Percentiles rank a stretch among this genome's conserved stretches.
These are phyloP conservation scores for Drosophila atripex DNA, from an alignment of 2,888 invertebrate genomes.

Conservation along the genomic window DNA sequence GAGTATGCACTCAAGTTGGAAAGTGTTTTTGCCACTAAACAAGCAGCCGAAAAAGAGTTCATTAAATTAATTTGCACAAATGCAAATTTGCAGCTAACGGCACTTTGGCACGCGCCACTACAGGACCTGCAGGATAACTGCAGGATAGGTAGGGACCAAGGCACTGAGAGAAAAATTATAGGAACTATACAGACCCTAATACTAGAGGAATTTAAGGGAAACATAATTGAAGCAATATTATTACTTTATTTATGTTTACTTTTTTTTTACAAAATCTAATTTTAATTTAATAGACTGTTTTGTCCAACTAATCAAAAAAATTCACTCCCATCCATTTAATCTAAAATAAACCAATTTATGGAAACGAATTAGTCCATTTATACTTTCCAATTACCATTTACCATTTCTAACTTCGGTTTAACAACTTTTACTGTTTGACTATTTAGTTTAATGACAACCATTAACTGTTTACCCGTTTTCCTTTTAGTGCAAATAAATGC, in stretches of 20 bases:
- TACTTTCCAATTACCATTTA: constrained; percentile 13
- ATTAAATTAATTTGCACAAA: constrained; percentile 80
- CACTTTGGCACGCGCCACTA: constrained; percentile 75
- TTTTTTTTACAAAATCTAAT: neutral
- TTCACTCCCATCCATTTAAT: neutral
- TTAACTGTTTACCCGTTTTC: constrained; percentile 16
- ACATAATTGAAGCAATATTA: too few species aligned
- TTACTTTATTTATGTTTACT: neutral
- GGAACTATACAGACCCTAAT: neutral
- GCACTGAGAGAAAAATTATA: constrained; percentile 3
- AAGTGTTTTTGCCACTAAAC: constrained; percentile 64
- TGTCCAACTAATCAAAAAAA: neutral
- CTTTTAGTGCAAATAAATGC: constrained; percentile 27
- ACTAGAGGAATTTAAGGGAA: neutral
- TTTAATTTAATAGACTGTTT: too few species aligned
- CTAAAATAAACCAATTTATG: neutral
- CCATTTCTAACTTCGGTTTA: constrained; percentile 8
- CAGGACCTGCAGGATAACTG: constrained; percentile 40
- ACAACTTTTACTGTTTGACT: neutral
- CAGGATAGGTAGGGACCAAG: constrained; percentile 15
- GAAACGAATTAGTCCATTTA: neutral
- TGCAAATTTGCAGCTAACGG: constrained; percentile 75
- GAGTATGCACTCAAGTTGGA: constrained; percentile 15
- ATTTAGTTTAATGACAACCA: constrained; percentile 25
- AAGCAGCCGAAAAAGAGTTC: constrained; percentile 68